Percentiles rank a stretch among this genome's conserved stretches.
These are phyloP conservation scores for Phenganax stokvisi DNA, from an alignment of 92 coral and sea anemone species.

Conservation along the genomic window DNA sequence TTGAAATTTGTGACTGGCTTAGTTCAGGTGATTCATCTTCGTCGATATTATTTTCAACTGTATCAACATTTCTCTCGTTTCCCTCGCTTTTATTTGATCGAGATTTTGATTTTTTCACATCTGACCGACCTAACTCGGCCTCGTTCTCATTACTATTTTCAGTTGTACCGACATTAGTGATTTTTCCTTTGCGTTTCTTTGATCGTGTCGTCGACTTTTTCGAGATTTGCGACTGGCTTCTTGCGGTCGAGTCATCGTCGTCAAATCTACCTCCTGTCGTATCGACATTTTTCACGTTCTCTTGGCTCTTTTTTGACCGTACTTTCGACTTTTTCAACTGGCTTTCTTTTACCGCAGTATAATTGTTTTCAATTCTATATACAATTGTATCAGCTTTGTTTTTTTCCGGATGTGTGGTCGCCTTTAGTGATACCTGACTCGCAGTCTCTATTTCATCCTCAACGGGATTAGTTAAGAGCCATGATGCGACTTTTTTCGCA, in stretches of 20 bases:
- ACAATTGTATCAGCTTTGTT: neutral
- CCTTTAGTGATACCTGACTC: neutral
- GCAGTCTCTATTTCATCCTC: neutral
- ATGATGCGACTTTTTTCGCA: slow-evolving; percentile 26
- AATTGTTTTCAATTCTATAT: too few relatives aligned
- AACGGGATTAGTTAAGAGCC: slow-evolving; percentile 22
- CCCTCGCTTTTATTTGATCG: too few relatives aligned
- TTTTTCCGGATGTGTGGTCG: neutral
- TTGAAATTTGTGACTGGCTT: neutral
- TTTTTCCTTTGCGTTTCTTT: neutral
- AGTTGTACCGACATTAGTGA: neutral
- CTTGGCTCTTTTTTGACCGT: neutral
- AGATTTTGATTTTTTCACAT: too few relatives aligned
- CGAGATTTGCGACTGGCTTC: neutral
- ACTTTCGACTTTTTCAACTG: neutral
- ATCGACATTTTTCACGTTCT: neutral
- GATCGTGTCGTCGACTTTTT: neutral
- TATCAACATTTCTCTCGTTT: too few relatives aligned
- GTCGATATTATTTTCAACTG: too few relatives aligned
- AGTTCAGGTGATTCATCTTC: too few relatives aligned
- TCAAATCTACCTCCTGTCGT: neutral
- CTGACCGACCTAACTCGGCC: neutral
- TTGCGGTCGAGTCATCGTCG: too few relatives aligned
- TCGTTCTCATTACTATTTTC: neutral
- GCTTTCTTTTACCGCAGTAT: neutral